Evolutionary conservation across 2,797 vertebrate genomes (phyloP).

Genomic region (Garrulus glandarius): DNA sequence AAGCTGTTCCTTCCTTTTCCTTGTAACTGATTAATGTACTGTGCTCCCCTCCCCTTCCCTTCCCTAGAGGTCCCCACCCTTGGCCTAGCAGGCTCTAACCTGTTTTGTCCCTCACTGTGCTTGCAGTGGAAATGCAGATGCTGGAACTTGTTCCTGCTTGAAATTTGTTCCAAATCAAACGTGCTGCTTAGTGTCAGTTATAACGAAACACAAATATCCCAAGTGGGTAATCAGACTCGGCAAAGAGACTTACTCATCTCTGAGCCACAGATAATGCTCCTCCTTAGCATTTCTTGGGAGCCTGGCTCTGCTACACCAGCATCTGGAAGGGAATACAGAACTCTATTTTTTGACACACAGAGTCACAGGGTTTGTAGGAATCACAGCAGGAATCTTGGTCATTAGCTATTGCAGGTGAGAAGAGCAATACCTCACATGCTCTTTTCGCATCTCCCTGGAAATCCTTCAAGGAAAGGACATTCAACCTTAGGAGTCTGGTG

Average conservation of each 20-base stretch:
- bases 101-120: constrained; percentile 47
- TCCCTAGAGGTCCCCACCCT: constrained; percentile 38
- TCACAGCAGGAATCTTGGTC: background rate
- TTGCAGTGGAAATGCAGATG: constrained; percentile 39
- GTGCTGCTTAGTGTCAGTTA: constrained; percentile 7
- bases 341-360: background rate
- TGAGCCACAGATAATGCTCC: background rate
- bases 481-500: background rate
- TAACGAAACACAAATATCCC: constrained; percentile 13
- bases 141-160: constrained; percentile 59
- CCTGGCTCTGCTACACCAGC: background rate
- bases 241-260: background rate
- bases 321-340: background rate
- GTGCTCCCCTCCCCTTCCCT: background rate
- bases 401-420: background rate
- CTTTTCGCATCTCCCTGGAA: background rate
- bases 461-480: background rate
- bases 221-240: background rate
- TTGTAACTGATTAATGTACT: background rate
- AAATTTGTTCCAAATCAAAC: constrained; percentile 55
- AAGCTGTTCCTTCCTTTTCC: background rate
- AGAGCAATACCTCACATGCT: background rate
- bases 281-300: background rate
- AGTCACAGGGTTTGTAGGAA: background rate
- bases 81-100: constrained; percentile 49